Base-by-base conservation (phyloP, 2,888 invertebrate genomes). In the Nasonovia ribisnigri region DNA sequence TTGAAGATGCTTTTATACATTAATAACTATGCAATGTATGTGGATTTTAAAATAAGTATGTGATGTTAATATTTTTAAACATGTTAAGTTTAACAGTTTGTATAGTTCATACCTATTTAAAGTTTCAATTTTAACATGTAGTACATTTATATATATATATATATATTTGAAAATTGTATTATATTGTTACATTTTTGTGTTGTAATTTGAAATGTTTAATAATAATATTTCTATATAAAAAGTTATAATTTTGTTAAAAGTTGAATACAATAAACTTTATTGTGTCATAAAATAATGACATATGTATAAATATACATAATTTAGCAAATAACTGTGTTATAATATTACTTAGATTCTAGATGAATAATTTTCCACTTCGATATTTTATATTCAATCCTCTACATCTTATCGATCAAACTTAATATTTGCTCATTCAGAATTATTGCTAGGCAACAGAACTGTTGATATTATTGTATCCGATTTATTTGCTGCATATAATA, bases 201-300 rank as follows among this genome's bases (percentile, higher is more conserved):
- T 77, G 26, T 51, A 51, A 90, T 77, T 77, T 77, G 1, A 48
- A n/a, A 77, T 77, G 77, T 77, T 3, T 51, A 51, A 51, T 51
- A 51, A 51, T 67, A 46, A 48, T 67, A 67, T 90, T 90, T 43
- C 24, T 10, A 46, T 90, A 77, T 90, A 77, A 90, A 67, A 90
- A 36, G 51, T 42, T 42, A 51, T 51, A 77, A 51, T 90, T 36
- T 77, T 90, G 42, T 90, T 90, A 77, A 90, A 26, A 77, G 51
- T 51, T 77, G n/a, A 67, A 42, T 90, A 24, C 24, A 67, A 43
- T 43, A 43, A 43, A 43, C 13, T 43, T 26, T 84, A 84, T 84
- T 43, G 26, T 43, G 26, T 84, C 43, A 11, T 84, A 26, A 84
- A 26, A 84, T 43, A 84, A 84, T 84, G 42, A 43, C n/a, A 67